phyloP scores from a whole-genome alignment of 2,797 vertebrate species.

The Clamator glandarius region DNA sequence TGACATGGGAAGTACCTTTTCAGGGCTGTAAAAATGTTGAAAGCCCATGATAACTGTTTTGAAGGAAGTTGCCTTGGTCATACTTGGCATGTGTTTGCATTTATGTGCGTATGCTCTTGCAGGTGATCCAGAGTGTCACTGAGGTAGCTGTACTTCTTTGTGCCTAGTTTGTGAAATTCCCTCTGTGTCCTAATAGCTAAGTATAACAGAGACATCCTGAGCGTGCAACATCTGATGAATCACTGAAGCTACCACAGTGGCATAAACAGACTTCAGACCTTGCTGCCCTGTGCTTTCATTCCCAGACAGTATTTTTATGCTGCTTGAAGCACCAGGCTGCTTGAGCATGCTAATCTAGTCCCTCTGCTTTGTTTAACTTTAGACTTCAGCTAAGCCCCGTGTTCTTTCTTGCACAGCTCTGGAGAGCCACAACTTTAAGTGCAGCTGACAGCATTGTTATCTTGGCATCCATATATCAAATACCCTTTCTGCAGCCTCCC shows the following conservation, averaged over 20 bases:
- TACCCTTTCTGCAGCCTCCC: background rate
- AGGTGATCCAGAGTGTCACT: background rate
- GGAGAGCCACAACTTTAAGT: conserved; percentile 41
- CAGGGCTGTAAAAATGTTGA: background rate
- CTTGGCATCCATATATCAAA: background rate
- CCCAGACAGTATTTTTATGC: background rate
- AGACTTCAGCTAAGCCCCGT: background rate
- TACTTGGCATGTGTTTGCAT: background rate
- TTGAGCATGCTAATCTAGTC: conserved; percentile 50
- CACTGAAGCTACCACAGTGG: background rate
- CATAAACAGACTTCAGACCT: conserved; percentile 6
- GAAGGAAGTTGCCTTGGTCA: background rate
- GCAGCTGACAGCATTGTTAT: conserved; percentile 27
- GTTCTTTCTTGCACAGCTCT: conserved; percentile 8
- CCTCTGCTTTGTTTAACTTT: conserved; percentile 46
- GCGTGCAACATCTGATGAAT: background rate
- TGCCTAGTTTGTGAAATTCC: background rate
- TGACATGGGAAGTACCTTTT: background rate
- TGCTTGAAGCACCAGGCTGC: conserved; percentile 7
- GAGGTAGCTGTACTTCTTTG: background rate
- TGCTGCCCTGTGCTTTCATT: conserved; percentile 7
- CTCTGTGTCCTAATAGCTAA: background rate
- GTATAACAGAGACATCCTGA: background rate
- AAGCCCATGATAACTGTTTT: background rate
- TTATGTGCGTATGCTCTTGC: background rate